These are phyloP conservation scores for Antechinus flavipes DNA, from an alignment of 2,113 vertebrate genomes.

Conservation along the genomic window DNA sequence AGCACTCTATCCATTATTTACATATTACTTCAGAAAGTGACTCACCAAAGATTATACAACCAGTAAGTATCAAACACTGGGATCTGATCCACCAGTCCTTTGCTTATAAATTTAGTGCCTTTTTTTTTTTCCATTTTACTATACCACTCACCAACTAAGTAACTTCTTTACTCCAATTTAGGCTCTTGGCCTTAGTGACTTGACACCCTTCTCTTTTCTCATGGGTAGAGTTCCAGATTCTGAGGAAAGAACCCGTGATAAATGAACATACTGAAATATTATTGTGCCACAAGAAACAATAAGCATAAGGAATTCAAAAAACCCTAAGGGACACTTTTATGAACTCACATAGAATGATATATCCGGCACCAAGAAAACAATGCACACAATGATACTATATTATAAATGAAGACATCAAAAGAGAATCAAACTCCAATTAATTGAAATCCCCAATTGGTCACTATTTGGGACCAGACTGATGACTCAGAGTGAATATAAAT, in stretches of 20 bases:
- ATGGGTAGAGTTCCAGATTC: background rate
- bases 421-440: background rate
- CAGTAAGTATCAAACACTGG: background rate
- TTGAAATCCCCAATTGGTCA: background rate
- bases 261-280: background rate
- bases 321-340: background rate
- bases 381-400: background rate
- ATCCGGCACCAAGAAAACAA: too few relatives aligned
- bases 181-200: background rate
- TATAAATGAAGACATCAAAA: background rate
- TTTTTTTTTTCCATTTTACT: background rate
- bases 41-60: background rate
- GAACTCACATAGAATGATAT: background rate
- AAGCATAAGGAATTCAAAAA: background rate
- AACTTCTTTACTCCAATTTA: background rate
- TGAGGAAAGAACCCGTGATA: background rate
- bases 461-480: too few relatives aligned
- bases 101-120: background rate
- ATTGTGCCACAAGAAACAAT: background rate
- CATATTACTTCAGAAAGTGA: background rate
- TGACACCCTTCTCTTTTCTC: background rate
- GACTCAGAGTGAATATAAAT: too few relatives aligned
- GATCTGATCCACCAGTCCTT: background rate
- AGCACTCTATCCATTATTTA: background rate
- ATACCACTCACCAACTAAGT: background rate